Conservation (phyloP, 2,888 invertebrate genomes). For the Acanthosoma haemorrhoidale region DNA sequence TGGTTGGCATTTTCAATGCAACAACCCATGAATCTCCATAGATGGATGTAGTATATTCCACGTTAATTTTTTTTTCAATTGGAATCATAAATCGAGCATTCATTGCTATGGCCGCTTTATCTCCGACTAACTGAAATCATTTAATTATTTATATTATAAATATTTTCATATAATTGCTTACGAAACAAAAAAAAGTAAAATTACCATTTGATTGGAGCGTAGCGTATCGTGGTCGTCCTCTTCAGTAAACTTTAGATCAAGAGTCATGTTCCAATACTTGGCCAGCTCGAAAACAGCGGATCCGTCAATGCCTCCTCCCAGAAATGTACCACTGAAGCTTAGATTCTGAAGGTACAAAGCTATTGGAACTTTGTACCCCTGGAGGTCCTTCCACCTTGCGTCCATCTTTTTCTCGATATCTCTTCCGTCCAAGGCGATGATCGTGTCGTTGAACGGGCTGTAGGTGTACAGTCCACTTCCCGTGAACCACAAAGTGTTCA, state of each 20-base stretch:
- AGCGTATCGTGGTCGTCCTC: background rate
- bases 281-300: background rate
- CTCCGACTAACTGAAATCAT: background rate
- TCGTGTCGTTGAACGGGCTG: background rate
- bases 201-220: background rate
- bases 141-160: no score
- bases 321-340: background rate
- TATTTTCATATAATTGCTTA: no score
- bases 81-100: background rate
- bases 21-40: background rate
- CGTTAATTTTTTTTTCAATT: background rate
- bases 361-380: background rate
- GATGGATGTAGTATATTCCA: background rate
- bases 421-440: background rate
- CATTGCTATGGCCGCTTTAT: background rate
- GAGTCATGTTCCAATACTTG: slow-evolving; percentile 9
- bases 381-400: background rate
- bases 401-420: background rate
- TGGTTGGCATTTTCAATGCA: background rate
- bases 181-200: no score
- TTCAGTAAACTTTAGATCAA: background rate
- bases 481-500: background rate
- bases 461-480: background rate
- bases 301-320: background rate
- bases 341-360: background rate